phyloP scores from a whole-genome alignment of 2,888 invertebrate genomes.

The Papilio demoleus region DNA sequence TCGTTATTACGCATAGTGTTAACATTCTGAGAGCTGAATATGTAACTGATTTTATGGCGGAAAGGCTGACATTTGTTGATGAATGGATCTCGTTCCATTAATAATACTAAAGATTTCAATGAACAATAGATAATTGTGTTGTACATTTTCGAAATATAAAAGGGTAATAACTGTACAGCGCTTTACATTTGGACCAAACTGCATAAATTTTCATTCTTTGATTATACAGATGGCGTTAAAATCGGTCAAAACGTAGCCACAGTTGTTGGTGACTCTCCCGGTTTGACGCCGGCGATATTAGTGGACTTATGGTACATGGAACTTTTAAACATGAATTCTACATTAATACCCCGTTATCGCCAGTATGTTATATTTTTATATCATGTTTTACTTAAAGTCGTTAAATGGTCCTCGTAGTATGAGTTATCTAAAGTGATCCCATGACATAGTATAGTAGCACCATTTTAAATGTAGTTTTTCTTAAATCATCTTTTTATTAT shows the following conservation, averaged over 20 bases:
- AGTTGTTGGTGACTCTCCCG: conserved; percentile 70
- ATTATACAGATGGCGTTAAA: conserved; percentile 53
- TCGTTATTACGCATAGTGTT: background rate
- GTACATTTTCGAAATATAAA: too few relatives aligned
- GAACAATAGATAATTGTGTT: too few relatives aligned
- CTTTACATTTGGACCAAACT: background rate
- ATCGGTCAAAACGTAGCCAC: conserved; percentile 75
- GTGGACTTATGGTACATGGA: conserved; percentile 79
- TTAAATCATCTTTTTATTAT: conserved; percentile 34
- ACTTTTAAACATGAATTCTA: conserved; percentile 63
- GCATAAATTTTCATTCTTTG: too few relatives aligned
- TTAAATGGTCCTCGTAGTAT: background rate
- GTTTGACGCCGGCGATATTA: conserved; percentile 61
- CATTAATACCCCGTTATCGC: conserved; percentile 57
- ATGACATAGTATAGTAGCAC: too few relatives aligned
- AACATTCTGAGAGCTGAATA: background rate
- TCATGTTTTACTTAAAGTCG: background rate
- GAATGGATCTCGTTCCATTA: background rate
- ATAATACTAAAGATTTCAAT: too few relatives aligned
- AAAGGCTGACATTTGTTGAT: background rate
- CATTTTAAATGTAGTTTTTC: background rate
- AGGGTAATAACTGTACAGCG: too few relatives aligned
- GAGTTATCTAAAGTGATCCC: too few relatives aligned
- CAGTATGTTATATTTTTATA: conserved; percentile 56
- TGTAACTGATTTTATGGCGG: background rate